Evolutionary conservation across 2,888 invertebrate species (phyloP).

Genomic region (Patella pellucida): DNA sequence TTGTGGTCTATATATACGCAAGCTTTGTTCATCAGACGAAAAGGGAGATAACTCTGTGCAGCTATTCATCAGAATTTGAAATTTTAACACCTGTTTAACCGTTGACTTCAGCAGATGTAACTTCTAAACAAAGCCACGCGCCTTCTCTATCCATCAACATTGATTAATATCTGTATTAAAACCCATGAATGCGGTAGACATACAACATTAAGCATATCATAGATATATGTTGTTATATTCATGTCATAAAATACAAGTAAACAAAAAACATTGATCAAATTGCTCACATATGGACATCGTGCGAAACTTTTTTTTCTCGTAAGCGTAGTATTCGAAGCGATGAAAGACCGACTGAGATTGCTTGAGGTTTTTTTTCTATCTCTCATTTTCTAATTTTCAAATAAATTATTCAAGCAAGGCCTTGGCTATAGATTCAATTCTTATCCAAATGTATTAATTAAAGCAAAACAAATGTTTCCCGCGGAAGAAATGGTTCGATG

Average conservation of each 20-base stretch:
- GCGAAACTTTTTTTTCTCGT: not conserved
- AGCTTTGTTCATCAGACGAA: not conserved
- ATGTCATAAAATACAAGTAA: too few relatives aligned
- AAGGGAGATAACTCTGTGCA: constrained; percentile 6
- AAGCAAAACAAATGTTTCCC: too few relatives aligned
- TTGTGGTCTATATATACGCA: not conserved
- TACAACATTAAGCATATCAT: too few relatives aligned
- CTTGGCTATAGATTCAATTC: too few relatives aligned
- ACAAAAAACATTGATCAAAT: not conserved
- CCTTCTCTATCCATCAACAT: not conserved
- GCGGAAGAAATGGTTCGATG: too few relatives aligned
- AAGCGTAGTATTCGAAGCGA: not conserved
- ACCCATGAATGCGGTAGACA: not conserved
- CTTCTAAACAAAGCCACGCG: not conserved
- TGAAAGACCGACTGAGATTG: too few relatives aligned
- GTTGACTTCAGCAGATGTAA: constrained; percentile 6
- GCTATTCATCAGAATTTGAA: constrained; percentile 5
- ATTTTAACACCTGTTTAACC: not conserved
- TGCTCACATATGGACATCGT: not conserved
- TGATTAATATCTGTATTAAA: not conserved
- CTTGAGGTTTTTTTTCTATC: too few relatives aligned
- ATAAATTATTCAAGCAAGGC: too few relatives aligned
- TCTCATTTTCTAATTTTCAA: too few relatives aligned
- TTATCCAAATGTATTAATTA: too few relatives aligned
- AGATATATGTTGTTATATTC: too few relatives aligned